phyloP scores from a whole-genome alignment of 2,113 vertebrate genomes.

The Sciurus niger region DNA sequence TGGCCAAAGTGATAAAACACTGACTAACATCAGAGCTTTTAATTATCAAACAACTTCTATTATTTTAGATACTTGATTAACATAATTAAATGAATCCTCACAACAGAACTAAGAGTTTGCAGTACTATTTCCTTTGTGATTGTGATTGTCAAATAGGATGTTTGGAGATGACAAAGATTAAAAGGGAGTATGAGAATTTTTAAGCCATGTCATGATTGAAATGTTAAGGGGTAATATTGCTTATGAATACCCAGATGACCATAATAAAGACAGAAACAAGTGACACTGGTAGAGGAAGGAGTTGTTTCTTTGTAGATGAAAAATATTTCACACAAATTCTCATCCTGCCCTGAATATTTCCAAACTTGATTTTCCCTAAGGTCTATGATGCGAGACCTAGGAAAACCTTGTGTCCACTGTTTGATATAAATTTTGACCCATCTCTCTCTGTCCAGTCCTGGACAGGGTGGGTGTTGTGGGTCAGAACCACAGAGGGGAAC shows the following conservation, averaged over 20 bases:
- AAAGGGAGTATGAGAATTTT: background rate
- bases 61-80: background rate
- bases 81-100: background rate
- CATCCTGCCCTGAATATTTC: background rate
- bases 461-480: fast-evolving
- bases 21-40: background rate
- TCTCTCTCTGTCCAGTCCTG: fast-evolving
- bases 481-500: background rate
- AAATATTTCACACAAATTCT: background rate
- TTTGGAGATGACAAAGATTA: background rate
- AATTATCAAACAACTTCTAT: background rate
- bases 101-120: background rate
- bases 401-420: background rate
- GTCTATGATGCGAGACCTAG: background rate
- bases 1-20: too few species aligned
- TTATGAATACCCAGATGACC: background rate
- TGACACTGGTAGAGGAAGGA: background rate
- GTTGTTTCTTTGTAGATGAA: background rate
- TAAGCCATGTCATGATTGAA: background rate
- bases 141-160: background rate
- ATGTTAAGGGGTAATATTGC: background rate
- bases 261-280: background rate
- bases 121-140: background rate
- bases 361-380: background rate
- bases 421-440: background rate